These are phyloP conservation scores for Volucella bombylans DNA, from an alignment of 2,888 invertebrate species.

Conservation along the genomic window DNA sequence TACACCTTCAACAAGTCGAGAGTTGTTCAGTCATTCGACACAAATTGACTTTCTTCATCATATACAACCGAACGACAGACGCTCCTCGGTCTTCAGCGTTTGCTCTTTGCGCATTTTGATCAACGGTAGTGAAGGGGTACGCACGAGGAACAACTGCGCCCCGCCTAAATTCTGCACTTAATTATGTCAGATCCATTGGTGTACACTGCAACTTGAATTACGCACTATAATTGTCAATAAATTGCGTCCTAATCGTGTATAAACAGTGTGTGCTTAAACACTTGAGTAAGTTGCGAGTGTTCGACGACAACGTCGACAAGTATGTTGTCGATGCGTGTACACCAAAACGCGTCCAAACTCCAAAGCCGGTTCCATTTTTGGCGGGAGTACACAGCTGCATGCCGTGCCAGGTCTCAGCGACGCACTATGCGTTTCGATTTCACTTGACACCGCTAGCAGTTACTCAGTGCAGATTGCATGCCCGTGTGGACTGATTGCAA, in stretches of 20 bases:
- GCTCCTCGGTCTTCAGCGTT: slow-evolving; percentile 20
- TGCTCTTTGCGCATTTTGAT: slow-evolving; percentile 46
- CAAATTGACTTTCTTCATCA: slow-evolving; percentile 68
- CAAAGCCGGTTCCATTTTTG: slow-evolving; percentile 61
- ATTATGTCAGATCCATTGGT: slow-evolving; percentile 69
- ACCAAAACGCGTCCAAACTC: slow-evolving; percentile 40
- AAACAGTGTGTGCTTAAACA: slow-evolving; percentile 68
- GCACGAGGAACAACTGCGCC: slow-evolving; percentile 32
- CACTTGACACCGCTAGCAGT: slow-evolving; percentile 61
- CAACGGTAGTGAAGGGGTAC: background rate
- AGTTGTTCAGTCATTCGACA: slow-evolving; percentile 23
- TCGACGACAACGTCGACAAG: background rate
- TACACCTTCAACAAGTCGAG: slow-evolving; percentile 1
- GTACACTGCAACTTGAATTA: slow-evolving; percentile 73
- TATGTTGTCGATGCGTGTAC: slow-evolving; percentile 13
- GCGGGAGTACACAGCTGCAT: slow-evolving; percentile 32
- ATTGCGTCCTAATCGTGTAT: slow-evolving; percentile 68
- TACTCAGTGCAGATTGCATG: slow-evolving; percentile 60
- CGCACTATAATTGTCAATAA: slow-evolving; percentile 72
- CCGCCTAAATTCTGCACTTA: slow-evolving; percentile 71
- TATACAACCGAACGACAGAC: background rate
- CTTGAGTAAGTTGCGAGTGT: slow-evolving; percentile 52
- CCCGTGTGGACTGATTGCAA: slow-evolving; percentile 62
- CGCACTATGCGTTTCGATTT: slow-evolving; percentile 66
- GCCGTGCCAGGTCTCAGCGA: slow-evolving; percentile 4